A percentile compares a stretch with the other conserved stretches of the same genome.
Conservation (phyloP, 2,888 invertebrate genomes). For the Drosophila tanythrix region DNA sequence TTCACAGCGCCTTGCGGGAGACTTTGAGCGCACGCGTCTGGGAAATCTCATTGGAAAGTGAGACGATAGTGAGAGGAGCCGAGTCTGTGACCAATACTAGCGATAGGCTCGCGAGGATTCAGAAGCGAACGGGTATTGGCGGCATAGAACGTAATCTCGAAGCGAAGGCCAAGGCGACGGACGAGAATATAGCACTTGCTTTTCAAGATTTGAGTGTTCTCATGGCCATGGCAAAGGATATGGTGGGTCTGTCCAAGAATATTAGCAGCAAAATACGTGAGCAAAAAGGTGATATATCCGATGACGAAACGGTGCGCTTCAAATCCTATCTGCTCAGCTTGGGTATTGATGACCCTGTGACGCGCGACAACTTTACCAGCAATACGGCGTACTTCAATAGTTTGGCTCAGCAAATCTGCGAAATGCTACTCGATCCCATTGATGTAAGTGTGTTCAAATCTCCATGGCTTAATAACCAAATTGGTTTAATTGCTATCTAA, state of each 20-base stretch:
- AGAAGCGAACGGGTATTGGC: conserved; percentile 94
- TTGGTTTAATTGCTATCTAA: background rate
- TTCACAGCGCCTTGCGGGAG: conserved; percentile 88
- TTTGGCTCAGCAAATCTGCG: conserved; percentile 93
- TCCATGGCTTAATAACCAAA: background rate
- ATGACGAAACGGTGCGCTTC: conserved; percentile 98
- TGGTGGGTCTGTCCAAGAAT: conserved; percentile 96
- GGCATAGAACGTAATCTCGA: conserved; percentile 97
- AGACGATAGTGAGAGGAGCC: conserved; percentile 29
- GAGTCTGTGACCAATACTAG: conserved; percentile 60
- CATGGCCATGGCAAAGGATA: conserved; percentile 98
- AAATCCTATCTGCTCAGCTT: conserved; percentile 98
- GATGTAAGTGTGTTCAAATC: conserved; percentile 86
- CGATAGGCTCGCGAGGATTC: conserved; percentile 85
- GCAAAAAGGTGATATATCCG: conserved; percentile 97
- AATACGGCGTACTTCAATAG: conserved; percentile 94
- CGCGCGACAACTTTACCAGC: conserved; percentile 94
- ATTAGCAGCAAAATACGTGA: conserved; percentile 97
- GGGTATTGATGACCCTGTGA: conserved; percentile 99
- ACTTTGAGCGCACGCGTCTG: conserved; percentile 88
- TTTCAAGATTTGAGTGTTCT: conserved; percentile 97
- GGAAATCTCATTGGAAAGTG: conserved; percentile 85
- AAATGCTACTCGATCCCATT: conserved; percentile 92
- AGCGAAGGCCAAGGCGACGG: conserved; percentile 95
- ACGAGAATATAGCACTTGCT: conserved; percentile 95